A percentile compares a stretch with the other conserved stretches of the same genome.
These are phyloP conservation scores for Lepus europaeus DNA, from an alignment of 2,113 vertebrate species.

Conservation along the genomic window DNA sequence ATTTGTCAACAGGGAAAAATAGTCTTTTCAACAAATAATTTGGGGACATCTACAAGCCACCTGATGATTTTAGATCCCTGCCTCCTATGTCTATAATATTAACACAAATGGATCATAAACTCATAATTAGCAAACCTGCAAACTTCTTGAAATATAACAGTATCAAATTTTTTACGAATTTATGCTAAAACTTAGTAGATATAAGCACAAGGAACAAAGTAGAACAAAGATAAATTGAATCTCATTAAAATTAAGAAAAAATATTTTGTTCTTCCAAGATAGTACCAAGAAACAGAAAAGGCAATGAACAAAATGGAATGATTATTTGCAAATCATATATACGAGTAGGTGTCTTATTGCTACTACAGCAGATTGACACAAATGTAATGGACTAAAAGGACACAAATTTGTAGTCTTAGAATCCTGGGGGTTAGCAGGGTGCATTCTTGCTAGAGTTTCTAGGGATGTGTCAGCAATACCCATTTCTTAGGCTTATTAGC, in stretches of 20 bases:
- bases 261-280: not conserved
- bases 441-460: not conserved
- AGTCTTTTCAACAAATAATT: not conserved
- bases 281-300: not conserved
- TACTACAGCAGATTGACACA: not conserved
- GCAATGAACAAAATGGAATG: not conserved
- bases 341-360: no score
- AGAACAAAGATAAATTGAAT: not conserved
- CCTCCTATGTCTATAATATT: not conserved
- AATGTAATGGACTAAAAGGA: not conserved
- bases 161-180: not conserved
- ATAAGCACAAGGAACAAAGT: not conserved
- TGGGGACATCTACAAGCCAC: not conserved
- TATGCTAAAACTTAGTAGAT: not conserved
- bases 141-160: not conserved
- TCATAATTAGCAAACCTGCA: not conserved
- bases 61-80: not conserved
- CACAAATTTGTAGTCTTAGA: not conserved
- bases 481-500: not conserved
- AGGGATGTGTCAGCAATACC: not conserved
- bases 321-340: not conserved
- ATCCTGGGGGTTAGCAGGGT: not conserved
- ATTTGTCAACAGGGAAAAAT: not conserved
- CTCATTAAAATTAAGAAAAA: no score
- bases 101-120: not conserved